These are phyloP conservation scores for Cataglyphis rosenhaueri DNA, from an alignment of 2,888 invertebrate genomes.

Conservation along the genomic window DNA sequence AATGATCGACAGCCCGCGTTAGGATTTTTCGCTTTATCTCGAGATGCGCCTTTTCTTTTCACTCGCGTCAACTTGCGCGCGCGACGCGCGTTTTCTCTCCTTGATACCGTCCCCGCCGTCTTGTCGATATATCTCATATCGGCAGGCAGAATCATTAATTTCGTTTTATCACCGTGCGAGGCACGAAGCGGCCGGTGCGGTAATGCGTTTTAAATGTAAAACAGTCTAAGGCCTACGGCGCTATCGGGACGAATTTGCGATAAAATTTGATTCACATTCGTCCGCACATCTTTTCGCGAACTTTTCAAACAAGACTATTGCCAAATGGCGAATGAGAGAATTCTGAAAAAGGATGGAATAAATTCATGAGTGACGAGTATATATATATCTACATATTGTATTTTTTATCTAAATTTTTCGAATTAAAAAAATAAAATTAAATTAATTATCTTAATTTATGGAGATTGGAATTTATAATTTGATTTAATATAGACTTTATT, in stretches of 20 bases:
- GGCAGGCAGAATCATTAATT: conserved; percentile 84
- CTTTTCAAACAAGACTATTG: conserved; percentile 52
- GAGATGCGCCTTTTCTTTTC: conserved; percentile 45
- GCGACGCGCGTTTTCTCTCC: conserved; percentile 43
- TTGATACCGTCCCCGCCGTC: conserved; percentile 27
- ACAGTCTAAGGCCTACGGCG: conserved; percentile 83
- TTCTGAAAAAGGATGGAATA: not conserved
- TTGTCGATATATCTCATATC: conserved; percentile 83
- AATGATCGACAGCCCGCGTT: conserved; percentile 61
- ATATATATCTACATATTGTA: not conserved
- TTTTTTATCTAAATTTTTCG: not conserved
- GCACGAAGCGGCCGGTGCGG: conserved; percentile 81
- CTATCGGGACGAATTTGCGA: conserved; percentile 79
- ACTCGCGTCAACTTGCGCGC: not conserved
- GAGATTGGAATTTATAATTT: not conserved
- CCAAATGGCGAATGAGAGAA: conserved; percentile 23
- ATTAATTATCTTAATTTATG: not conserved
- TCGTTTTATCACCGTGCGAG: conserved; percentile 84
- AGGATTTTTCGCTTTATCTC: conserved; percentile 65
- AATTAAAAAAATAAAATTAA: not conserved
- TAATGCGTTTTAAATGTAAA: conserved; percentile 86
- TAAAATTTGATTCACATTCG: conserved; percentile 84
- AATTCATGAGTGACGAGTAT: not conserved
- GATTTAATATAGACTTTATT: not conserved
- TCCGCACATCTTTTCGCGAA: conserved; percentile 57